Conservation (phyloP, 2,113 vertebrate genomes). For the Lonchura striata region DNA sequence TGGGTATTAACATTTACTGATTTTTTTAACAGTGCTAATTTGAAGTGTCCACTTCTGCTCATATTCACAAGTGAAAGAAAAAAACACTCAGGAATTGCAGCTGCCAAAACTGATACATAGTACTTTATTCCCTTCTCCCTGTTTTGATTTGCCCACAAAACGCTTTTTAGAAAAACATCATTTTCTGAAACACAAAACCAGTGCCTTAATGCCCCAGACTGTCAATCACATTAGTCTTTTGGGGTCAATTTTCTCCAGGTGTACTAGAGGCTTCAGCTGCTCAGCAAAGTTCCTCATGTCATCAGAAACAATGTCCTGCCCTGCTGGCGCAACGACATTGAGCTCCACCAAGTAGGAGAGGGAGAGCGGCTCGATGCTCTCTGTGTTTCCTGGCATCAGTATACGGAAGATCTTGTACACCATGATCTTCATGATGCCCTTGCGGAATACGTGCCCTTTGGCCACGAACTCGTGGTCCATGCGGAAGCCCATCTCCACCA, state of each 20-base stretch:
- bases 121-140: not conserved
- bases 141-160: not conserved
- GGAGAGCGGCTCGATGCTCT: constrained; percentile 91
- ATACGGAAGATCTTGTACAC: constrained; percentile 95
- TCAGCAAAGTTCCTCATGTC: constrained; percentile 97
- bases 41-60: not conserved
- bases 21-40: not conserved
- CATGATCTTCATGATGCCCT: constrained; percentile 92
- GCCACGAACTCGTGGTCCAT: constrained; percentile 98
- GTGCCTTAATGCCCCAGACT: not conserved
- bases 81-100: not conserved
- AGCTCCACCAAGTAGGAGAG: constrained; percentile 88
- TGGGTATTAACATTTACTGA: rapidly evolving
- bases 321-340: constrained; percentile 76
- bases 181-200: not conserved
- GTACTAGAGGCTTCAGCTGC: constrained; percentile 93
- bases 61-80: not conserved
- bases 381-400: constrained; percentile 89
- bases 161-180: not conserved
- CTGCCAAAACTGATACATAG: rapidly evolving
- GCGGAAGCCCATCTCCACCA: constrained; percentile 97
- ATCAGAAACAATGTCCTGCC: constrained; percentile 83
- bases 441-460: constrained; percentile 92
- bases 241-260: constrained; percentile 96
- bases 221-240: constrained; percentile 83